These are phyloP conservation scores for Urocynchramus pylzowi DNA, from an alignment of 2,113 vertebrate genomes.

Conservation along the genomic window DNA sequence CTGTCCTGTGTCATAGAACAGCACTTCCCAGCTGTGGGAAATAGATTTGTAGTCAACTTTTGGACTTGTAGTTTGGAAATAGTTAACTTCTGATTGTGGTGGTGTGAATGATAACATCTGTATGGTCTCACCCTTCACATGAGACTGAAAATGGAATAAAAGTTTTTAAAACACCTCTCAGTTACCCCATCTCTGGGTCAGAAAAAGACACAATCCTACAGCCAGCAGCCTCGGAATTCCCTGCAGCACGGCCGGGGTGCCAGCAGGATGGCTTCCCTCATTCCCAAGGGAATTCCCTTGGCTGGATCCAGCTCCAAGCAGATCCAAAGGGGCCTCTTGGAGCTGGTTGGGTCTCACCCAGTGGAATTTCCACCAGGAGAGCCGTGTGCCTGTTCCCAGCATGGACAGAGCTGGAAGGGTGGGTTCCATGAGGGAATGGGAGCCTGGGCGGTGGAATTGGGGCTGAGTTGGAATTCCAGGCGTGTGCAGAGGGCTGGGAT, in stretches of 20 bases:
- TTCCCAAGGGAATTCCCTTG: not conserved
- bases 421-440: not conserved
- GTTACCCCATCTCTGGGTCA: no score
- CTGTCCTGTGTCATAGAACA: not conserved
- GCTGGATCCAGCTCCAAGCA: not conserved
- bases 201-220: no score
- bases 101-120: no score
- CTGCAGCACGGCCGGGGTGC: not conserved
- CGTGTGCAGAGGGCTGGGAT: not conserved
- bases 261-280: not conserved
- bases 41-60: no score
- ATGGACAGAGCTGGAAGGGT: fast-evolving
- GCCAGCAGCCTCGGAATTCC: not conserved
- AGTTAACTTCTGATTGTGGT: no score
- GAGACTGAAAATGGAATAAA: no score
- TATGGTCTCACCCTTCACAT: no score
- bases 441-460: not conserved
- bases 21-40: not conserved
- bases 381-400: fast-evolving
- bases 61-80: no score
- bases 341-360: not conserved
- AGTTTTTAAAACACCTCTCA: no score
- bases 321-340: not conserved
- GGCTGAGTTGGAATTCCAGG: not conserved
- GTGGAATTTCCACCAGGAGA: not conserved